Evolutionary conservation across 1,140 invertebrate species (phyloP).

Genomic region (Lepidostoma basale): DNA sequence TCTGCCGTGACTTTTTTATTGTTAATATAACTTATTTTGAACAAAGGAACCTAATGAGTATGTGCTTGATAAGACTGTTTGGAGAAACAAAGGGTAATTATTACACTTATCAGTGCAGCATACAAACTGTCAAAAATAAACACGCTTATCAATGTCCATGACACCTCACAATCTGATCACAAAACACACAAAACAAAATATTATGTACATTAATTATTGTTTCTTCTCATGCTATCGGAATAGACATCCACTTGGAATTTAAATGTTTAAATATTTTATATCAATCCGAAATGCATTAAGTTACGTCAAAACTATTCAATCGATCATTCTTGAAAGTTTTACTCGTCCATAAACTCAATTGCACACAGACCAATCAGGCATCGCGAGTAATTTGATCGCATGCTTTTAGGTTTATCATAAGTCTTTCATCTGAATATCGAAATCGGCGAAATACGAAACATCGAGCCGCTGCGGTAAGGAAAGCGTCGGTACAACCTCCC

Average conservation of each 20-base stretch:
- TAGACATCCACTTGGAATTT: too few relatives aligned
- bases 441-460: constrained; percentile 30
- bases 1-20: background rate
- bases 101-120: background rate
- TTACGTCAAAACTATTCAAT: constrained; percentile 8
- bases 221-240: too few relatives aligned
- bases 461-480: background rate
- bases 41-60: background rate
- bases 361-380: constrained; percentile 7
- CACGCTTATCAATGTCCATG: too few relatives aligned
- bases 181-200: too few relatives aligned
- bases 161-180: background rate
- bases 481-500: background rate
- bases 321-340: constrained; percentile 6
- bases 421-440: constrained; percentile 20
- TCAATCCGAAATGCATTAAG: background rate
- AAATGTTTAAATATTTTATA: background rate
- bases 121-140: too few relatives aligned
- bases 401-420: constrained; percentile 24
- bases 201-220: too few relatives aligned
- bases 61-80: background rate
- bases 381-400: constrained; percentile 32
- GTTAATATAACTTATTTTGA: background rate
- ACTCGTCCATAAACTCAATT: constrained; percentile 6
- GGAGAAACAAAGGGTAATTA: background rate